Percentiles rank a stretch among this genome's conserved stretches.
Evolutionary conservation across 2,113 vertebrate species (phyloP).

Genomic region (Elanus axillaris): DNA sequence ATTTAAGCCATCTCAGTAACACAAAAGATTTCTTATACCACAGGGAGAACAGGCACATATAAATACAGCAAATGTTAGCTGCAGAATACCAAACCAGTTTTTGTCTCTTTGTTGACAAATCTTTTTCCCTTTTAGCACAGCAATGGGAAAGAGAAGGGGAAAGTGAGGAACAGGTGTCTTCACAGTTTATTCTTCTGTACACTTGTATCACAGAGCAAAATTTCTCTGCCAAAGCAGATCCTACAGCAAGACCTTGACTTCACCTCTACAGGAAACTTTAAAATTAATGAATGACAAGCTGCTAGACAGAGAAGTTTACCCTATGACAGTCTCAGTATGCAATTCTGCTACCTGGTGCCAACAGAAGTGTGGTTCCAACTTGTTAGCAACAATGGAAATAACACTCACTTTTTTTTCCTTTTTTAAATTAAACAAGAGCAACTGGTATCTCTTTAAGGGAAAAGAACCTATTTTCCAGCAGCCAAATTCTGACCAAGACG

Average conservation of each 20-base stretch:
- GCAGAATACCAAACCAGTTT: not conserved
- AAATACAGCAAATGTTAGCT: not conserved
- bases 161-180: fast-evolving
- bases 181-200: not conserved
- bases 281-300: not conserved
- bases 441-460: not conserved
- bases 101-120: not conserved
- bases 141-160: not conserved
- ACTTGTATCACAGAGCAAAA: not conserved
- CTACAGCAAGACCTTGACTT: not conserved
- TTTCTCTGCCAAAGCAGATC: not conserved
- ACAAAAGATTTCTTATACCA: not conserved
- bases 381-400: not conserved
- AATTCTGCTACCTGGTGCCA: not conserved
- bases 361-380: not conserved
- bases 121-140: not conserved
- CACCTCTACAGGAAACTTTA: not conserved
- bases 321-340: not conserved
- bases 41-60: not conserved
- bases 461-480: not conserved
- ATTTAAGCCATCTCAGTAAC: not conserved
- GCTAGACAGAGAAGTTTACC: not conserved
- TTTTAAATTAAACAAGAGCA: not conserved
- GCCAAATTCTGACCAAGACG: not conserved
- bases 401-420: not conserved